Conservation (phyloP, 2,888 invertebrate species). For the Leptopilina drosophilae region DNA sequence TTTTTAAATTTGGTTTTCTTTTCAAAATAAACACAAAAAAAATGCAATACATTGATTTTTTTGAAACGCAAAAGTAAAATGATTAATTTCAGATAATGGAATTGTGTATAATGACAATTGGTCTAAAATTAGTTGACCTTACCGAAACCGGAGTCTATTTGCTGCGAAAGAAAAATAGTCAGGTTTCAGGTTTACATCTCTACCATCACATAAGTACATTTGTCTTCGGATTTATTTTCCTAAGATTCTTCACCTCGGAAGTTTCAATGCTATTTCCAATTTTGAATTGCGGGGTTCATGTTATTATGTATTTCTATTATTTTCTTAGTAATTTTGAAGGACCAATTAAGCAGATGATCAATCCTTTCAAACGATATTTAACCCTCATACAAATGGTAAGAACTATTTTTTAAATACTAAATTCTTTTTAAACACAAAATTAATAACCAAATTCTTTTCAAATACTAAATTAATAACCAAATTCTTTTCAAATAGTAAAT, state of each 20-base stretch:
- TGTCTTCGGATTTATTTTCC: constrained; percentile 79
- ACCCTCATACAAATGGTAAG: constrained; percentile 82
- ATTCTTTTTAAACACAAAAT: too few species aligned
- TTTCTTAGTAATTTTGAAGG: constrained; percentile 80
- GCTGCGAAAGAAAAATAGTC: constrained; percentile 83
- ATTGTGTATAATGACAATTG: constrained; percentile 80
- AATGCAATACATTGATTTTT: too few species aligned
- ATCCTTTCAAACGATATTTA: constrained; percentile 79
- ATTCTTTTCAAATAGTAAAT: too few species aligned
- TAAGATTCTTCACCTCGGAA: constrained; percentile 82
- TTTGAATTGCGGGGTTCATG: constrained; percentile 83
- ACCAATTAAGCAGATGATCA: constrained; percentile 77
- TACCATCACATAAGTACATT: constrained; percentile 85
- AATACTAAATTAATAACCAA: too few species aligned
- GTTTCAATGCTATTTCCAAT: constrained; percentile 80
- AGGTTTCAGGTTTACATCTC: constrained; percentile 84
- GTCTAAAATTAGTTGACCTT: constrained; percentile 83
- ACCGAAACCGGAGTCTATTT: constrained; percentile 84
- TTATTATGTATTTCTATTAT: constrained; percentile 88
- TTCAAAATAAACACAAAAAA: too few species aligned
- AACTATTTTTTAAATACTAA: too few species aligned
- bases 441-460: too few species aligned
- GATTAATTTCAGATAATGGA: constrained; percentile 60
- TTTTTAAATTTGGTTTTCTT: too few species aligned
- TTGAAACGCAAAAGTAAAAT: background rate